phyloP scores from a whole-genome alignment of 2,113 vertebrate species.

The Trogon surrucura region DNA sequence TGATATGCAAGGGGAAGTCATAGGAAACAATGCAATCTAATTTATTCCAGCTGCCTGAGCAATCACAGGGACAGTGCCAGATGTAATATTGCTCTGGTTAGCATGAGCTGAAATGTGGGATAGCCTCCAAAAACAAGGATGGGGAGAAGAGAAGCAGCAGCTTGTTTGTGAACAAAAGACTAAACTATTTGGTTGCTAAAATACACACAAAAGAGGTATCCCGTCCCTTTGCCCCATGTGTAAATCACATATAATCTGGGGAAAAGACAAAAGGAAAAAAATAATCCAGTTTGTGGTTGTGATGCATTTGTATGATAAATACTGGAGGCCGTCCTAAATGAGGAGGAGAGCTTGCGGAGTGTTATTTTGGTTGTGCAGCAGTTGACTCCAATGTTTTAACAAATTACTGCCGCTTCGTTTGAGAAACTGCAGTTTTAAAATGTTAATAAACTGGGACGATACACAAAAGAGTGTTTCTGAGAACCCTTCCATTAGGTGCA shows the following conservation, averaged over 20 bases:
- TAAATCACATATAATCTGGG: slow-evolving; percentile 35
- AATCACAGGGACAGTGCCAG: slow-evolving; percentile 58
- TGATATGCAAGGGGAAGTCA: slow-evolving; percentile 44
- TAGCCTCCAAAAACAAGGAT: slow-evolving; percentile 53
- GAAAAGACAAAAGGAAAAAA: slow-evolving; percentile 18
- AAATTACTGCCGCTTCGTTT: slow-evolving; percentile 52
- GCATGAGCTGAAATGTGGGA: slow-evolving; percentile 47
- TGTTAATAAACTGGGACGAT: neutral
- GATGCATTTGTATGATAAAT: slow-evolving; percentile 43
- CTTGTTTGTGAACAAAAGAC: slow-evolving; percentile 67
- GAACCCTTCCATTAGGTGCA: neutral
- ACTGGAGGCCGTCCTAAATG: slow-evolving; percentile 41
- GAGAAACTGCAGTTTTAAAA: slow-evolving; percentile 38
- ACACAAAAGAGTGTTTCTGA: neutral
- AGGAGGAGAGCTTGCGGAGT: slow-evolving; percentile 25
- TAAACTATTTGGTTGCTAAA: slow-evolving; percentile 73
- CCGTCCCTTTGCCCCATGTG: slow-evolving; percentile 27
- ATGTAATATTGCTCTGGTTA: slow-evolving; percentile 62
- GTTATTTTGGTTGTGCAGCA: slow-evolving; percentile 14
- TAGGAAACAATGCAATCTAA: slow-evolving; percentile 73
- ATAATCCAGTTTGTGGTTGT: neutral
- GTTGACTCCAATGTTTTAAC: slow-evolving; percentile 38
- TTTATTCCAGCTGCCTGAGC: slow-evolving; percentile 66
- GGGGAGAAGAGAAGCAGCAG: slow-evolving; percentile 61
- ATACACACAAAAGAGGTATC: slow-evolving; percentile 30